Conservation (phyloP, 2,113 vertebrate genomes). For the Panthera uncia region DNA sequence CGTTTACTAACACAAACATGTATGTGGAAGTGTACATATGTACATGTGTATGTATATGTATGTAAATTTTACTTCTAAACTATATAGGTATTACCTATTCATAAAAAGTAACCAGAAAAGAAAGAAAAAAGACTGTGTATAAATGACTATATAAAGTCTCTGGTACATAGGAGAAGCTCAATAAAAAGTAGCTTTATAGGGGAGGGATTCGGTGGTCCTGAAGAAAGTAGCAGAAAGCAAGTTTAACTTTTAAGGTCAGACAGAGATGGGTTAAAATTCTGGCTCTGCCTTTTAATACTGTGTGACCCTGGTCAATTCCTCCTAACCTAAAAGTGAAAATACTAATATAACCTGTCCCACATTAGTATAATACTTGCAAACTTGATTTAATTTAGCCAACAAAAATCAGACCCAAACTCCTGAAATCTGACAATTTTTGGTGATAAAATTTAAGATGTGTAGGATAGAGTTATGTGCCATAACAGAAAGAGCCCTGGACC, state of each 20-base stretch:
- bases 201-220: neutral
- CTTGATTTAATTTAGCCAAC: neutral
- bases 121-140: neutral
- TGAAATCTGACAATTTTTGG: neutral
- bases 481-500: neutral
- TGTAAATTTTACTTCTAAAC: neutral
- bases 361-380: neutral
- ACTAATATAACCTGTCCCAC: neutral
- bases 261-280: neutral
- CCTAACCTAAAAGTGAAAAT: neutral
- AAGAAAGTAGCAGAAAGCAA: neutral
- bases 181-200: neutral
- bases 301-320: neutral
- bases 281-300: neutral
- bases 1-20: neutral
- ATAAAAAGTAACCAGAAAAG: constrained; percentile 6
- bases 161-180: neutral
- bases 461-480: neutral
- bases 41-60: neutral
- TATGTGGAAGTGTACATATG: neutral
- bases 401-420: constrained; percentile 9
- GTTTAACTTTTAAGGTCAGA: neutral
- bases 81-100: neutral
- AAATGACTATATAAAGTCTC: neutral
- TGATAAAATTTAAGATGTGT: neutral